Evolutionary conservation across 2,888 invertebrate genomes (phyloP), one percentile per base, ranked within the genome.

Genomic region (Melanophora roralis): DNA sequence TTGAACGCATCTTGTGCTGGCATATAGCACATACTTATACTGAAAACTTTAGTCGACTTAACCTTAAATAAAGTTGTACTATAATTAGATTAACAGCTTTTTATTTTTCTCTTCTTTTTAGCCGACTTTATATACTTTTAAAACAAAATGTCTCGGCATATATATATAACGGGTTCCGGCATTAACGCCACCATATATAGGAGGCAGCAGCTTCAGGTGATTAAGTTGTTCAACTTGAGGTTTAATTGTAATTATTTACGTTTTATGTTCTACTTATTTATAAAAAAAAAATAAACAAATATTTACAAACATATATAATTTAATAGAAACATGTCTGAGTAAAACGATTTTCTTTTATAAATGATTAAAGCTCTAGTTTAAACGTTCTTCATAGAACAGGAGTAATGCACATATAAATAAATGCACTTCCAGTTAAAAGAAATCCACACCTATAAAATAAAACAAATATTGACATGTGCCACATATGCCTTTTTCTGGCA

Each of bases 181-280:
- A 27, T 59, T 38, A 14, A 3, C 23, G 27, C 27, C 27, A 27
- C 27, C 27, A 27, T 27, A 5, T 27, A 27, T 27, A 27, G 27
- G 6, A 27, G 27, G 16, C 32, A 32, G 14, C 16, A 40, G 40
- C 38, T 49, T 49, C 65, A 65, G 57, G 57, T 57, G 75, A 80
- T 75, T 80, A 80, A 75, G 75, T 80, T 80, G 71, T 80, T 75
- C 47, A 19, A 65, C 55, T 64, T 78, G 73, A 78, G 68, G 78
- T 74, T 78, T 78, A 65, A 59, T 59, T 55, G 69, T 76, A 76
- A 71, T 64, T 59, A 32, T 55, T 71, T 64, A 71, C 43, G 6
- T 76, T 64, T 40, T 36, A 32, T 55, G 19, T 57, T 1, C 27
- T 55, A 43, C 16, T 36, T 16, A 69, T 36, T 32, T 11, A 34